Evolutionary conservation across 2,113 vertebrate species (phyloP).

Genomic region (Rhea americana): DNA sequence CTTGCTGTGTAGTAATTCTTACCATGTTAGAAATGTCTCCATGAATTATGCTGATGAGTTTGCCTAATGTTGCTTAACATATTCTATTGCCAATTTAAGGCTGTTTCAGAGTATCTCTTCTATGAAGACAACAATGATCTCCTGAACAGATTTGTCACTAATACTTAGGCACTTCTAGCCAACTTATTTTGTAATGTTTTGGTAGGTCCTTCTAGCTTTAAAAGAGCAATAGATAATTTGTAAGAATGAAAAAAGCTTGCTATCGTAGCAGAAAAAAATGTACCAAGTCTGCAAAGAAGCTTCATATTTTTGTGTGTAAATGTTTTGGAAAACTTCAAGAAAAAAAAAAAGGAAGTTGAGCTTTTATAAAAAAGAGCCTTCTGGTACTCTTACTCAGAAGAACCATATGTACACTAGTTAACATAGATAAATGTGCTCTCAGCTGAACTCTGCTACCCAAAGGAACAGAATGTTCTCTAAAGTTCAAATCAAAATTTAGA

Average conservation of each 20-base stretch:
- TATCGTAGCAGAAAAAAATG: not conserved
- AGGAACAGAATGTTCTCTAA: not conserved
- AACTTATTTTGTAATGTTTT: not conserved
- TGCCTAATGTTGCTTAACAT: not conserved
- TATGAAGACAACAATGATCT: fast-evolving
- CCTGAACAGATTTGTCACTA: not conserved
- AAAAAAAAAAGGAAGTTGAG: not conserved
- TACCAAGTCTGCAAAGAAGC: not conserved
- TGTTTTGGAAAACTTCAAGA: not conserved
- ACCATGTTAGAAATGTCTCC: fast-evolving
- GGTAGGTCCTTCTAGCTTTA: not conserved
- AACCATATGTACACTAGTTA: not conserved
- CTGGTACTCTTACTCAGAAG: not conserved
- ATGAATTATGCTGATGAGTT: not conserved
- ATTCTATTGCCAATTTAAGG: fast-evolving
- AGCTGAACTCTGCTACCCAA: not conserved
- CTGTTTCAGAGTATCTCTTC: fast-evolving
- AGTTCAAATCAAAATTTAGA: not conserved
- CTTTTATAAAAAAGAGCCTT: not conserved
- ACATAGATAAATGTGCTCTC: not conserved
- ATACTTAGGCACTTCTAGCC: fast-evolving
- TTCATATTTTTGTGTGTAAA: not conserved
- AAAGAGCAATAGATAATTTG: not conserved
- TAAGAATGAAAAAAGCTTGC: not conserved
- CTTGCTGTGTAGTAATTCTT: not conserved